phyloP scores from a whole-genome alignment of 2,888 invertebrate genomes.

The Nomada hirtipes region DNA sequence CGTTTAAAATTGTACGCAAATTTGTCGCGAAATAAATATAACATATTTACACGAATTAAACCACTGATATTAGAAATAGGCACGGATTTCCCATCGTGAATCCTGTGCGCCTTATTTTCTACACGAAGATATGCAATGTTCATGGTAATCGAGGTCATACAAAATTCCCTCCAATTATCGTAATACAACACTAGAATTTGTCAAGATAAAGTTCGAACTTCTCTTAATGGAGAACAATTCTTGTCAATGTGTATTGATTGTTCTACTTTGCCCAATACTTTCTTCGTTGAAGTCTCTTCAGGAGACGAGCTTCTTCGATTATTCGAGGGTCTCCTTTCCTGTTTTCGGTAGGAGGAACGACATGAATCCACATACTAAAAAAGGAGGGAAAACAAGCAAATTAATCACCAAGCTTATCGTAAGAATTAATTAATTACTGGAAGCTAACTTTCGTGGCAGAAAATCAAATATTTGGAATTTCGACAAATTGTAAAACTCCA shows the following conservation, averaged over 20 bases:
- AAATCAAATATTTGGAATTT: neutral
- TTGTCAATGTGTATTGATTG: neutral
- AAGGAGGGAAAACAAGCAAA: slow-evolving; percentile 2
- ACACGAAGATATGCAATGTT: neutral
- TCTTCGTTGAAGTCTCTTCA: slow-evolving; percentile 10
- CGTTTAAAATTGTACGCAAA: neutral
- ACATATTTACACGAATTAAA: slow-evolving; percentile 50
- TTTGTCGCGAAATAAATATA: slow-evolving; percentile 50
- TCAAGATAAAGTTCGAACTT: slow-evolving; percentile 1
- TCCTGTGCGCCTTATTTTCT: slow-evolving; percentile 14
- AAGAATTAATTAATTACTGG: neutral
- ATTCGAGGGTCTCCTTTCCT: slow-evolving; percentile 88
- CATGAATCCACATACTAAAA: slow-evolving; percentile 90
- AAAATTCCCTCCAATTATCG: slow-evolving; percentile 13
- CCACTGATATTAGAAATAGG: slow-evolving; percentile 10
- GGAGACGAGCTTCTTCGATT: slow-evolving; percentile 13
- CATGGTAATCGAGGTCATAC: neutral
- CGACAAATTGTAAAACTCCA: neutral
- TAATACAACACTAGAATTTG: neutral
- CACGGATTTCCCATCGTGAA: slow-evolving; percentile 5
- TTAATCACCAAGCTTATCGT: neutral
- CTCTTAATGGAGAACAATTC: neutral
- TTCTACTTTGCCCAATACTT: neutral
- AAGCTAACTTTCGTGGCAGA: neutral
- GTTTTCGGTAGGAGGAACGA: slow-evolving; percentile 92